Evolutionary conservation across 2,888 invertebrate genomes (phyloP).

Genomic region (Allolobophora icterica): DNA sequence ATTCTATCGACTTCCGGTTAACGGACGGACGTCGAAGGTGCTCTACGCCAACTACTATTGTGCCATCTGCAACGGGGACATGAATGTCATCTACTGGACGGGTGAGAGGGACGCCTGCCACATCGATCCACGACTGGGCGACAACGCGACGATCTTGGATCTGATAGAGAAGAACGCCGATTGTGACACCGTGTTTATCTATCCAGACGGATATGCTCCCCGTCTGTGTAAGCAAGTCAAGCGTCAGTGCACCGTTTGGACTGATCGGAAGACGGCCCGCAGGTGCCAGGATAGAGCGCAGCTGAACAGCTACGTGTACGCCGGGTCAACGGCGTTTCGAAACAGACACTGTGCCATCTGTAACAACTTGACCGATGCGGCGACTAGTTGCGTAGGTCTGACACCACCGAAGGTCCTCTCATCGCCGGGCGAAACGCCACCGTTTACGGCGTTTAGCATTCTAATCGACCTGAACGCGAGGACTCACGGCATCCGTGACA

Average conservation of each 20-base stretch:
- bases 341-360: slow-evolving; percentile 40
- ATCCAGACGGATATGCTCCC: not conserved
- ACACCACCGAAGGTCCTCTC: not conserved
- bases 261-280: not conserved
- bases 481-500: not conserved
- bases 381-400: slow-evolving; percentile 36
- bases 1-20: slow-evolving; percentile 46
- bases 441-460: not conserved
- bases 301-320: not conserved
- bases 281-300: slow-evolving; percentile 25
- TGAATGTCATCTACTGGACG: slow-evolving; percentile 37
- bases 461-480: slow-evolving; percentile 24
- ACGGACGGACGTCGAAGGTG: slow-evolving; percentile 40
- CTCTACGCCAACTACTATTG: slow-evolving; percentile 54
- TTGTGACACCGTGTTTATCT: not conserved
- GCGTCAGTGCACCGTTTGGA: slow-evolving; percentile 13
- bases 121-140: not conserved
- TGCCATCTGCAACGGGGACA: slow-evolving; percentile 52
- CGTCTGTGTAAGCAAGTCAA: not conserved
- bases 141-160: not conserved
- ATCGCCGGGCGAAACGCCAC: not conserved
- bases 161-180: not conserved
- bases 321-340: not conserved
- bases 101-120: not conserved
- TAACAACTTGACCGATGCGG: slow-evolving; percentile 32